Percentiles rank a stretch among this genome's conserved stretches.
Evolutionary conservation across 2,888 invertebrate genomes (phyloP).

Genomic region (Drosophila nr. perissopoda): DNA sequence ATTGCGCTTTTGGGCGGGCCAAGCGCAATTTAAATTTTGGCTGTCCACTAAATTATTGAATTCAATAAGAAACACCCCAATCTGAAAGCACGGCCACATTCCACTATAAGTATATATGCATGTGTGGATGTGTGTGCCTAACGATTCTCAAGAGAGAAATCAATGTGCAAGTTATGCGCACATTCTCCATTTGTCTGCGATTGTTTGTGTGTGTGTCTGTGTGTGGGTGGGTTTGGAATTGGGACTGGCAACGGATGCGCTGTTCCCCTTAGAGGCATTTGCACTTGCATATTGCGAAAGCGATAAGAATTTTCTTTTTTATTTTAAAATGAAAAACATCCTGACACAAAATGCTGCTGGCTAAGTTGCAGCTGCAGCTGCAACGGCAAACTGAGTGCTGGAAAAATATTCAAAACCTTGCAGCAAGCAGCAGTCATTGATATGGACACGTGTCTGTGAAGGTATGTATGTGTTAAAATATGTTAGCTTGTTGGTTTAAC

Average conservation of each 20-base stretch:
- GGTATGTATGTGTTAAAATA: conserved; percentile 71
- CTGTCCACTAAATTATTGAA: conserved; percentile 77
- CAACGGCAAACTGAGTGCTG: conserved; percentile 36
- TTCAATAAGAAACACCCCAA: conserved; percentile 70
- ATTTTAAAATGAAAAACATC: conserved; percentile 77
- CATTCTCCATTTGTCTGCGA: conserved; percentile 52
- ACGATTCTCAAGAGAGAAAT: conserved; percentile 69
- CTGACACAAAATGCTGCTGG: conserved; percentile 69
- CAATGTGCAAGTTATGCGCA: conserved; percentile 79
- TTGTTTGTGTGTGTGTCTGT: conserved; percentile 9
- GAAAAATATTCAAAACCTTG: conserved; percentile 74
- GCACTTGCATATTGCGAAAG: conserved; percentile 71
- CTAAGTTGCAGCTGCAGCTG: conserved; percentile 58
- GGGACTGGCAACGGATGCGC: conserved; percentile 54
- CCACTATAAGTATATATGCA: background rate
- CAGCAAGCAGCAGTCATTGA: conserved; percentile 67
- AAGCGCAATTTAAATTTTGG: conserved; percentile 74
- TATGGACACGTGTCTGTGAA: conserved; percentile 68
- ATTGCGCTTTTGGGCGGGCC: conserved; percentile 73
- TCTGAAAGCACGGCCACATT: conserved; percentile 31
- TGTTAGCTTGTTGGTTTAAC: conserved; percentile 80
- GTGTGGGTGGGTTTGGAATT: conserved; percentile 3
- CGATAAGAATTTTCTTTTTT: conserved; percentile 80
- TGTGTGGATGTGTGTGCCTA: conserved; percentile 15
- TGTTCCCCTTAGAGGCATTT: conserved; percentile 74